These are phyloP conservation scores for Siphonodentalium dalli DNA, from an alignment of 2,888 invertebrate species.

Conservation along the genomic window DNA sequence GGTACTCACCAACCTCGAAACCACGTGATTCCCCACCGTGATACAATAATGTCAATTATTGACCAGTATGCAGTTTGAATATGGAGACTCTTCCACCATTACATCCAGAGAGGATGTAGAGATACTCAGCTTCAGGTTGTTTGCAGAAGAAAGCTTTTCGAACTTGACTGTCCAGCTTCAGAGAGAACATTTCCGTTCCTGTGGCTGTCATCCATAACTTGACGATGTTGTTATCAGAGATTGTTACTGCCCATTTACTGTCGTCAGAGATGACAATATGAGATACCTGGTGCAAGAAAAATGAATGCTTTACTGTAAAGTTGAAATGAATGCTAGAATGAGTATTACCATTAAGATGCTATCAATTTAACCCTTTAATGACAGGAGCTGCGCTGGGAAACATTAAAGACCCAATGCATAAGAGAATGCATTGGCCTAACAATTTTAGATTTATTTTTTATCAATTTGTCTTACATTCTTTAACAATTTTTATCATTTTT, in stretches of 20 bases:
- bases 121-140: constrained; percentile 33
- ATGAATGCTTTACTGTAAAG: background rate
- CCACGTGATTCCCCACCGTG: too few species aligned
- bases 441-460: background rate
- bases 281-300: constrained; percentile 32
- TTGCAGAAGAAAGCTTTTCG: constrained; percentile 34
- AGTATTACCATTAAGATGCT: background rate
- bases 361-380: too few species aligned
- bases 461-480: too few species aligned
- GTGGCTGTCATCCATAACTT: constrained; percentile 42
- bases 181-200: constrained; percentile 36
- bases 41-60: too few species aligned
- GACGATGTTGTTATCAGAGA: constrained; percentile 34
- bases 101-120: constrained; percentile 34
- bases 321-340: too few species aligned
- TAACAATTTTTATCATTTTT: too few species aligned
- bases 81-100: constrained; percentile 32
- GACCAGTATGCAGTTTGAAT: constrained; percentile 24
- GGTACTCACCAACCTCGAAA: too few species aligned
- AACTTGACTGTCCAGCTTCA: constrained; percentile 31
- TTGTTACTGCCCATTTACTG: constrained; percentile 38
- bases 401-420: too few species aligned
- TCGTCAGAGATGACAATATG: constrained; percentile 34
- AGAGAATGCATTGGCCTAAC: too few species aligned
- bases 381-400: too few species aligned